Evolutionary conservation across 1,140 invertebrate genomes (phyloP).

Genomic region (Drosophila mojavensis): DNA sequence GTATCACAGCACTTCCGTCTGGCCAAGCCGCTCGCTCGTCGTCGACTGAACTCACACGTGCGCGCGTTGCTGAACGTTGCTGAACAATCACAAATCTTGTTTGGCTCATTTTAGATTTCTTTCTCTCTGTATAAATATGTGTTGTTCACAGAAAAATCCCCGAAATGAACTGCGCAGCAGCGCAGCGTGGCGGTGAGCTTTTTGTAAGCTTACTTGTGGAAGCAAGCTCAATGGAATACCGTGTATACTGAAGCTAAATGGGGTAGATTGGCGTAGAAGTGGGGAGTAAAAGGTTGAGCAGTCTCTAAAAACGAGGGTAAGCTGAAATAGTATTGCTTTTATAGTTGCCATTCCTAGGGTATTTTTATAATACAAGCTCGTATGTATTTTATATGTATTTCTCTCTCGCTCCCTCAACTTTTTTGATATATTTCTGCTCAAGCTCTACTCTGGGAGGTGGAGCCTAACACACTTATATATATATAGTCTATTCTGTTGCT

Average conservation of each 20-base stretch:
- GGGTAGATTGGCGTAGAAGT: neutral
- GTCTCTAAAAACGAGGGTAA: too few relatives aligned
- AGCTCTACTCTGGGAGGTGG: neutral
- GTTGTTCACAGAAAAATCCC: constrained; percentile 32
- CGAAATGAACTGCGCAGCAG: constrained; percentile 22
- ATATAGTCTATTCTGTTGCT: constrained; percentile 6
- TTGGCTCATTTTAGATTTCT: neutral
- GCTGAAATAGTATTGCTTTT: too few relatives aligned
- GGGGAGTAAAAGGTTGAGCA: too few relatives aligned
- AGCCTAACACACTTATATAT: neutral
- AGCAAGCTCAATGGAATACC: constrained; percentile 28
- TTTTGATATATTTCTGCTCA: too few relatives aligned
- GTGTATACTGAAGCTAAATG: neutral
- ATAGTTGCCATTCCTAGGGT: neutral
- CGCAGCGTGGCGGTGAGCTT: constrained; percentile 18
- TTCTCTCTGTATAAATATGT: constrained; percentile 1
- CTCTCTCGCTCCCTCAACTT: neutral
- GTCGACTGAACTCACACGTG: constrained; percentile 44
- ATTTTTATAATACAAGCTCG: neutral
- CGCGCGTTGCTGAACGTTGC: neutral
- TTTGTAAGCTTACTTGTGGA: neutral
- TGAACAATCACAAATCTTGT: constrained; percentile 7
- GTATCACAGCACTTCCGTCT: constrained; percentile 21
- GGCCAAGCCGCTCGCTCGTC: constrained; percentile 45
- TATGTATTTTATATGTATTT: neutral